These are phyloP conservation scores for Sapayoa aenigma DNA, from an alignment of 2,113 vertebrate species.

Conservation along the genomic window DNA sequence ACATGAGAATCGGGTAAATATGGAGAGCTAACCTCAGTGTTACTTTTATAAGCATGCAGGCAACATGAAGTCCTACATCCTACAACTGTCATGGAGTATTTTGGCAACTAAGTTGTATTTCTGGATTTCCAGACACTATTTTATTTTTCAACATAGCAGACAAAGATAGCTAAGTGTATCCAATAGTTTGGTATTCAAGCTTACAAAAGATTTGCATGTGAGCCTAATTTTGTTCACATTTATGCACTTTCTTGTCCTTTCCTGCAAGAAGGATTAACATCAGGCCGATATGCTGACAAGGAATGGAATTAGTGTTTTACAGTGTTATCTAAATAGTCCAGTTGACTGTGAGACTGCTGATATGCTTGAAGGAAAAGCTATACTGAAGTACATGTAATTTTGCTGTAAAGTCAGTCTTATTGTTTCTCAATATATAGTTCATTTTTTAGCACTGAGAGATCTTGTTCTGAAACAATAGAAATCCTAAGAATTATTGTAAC, in stretches of 20 bases:
- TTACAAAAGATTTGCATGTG: neutral
- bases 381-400: neutral
- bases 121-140: neutral
- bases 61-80: neutral
- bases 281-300: neutral
- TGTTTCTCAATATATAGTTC: neutral
- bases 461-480: neutral
- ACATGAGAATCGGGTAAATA: neutral
- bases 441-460: neutral
- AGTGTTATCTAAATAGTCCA: neutral
- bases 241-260: neutral
- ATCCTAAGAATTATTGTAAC: neutral
- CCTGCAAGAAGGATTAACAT: neutral
- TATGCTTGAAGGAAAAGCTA: neutral
- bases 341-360: neutral
- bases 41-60: neutral
- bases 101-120: neutral
- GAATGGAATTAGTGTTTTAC: neutral
- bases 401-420: neutral
- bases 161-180: neutral
- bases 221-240: neutral
- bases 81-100: fast-evolving
- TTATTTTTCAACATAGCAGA: neutral
- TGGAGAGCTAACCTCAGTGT: neutral
- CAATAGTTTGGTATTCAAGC: neutral